phyloP scores from a whole-genome alignment of 2,888 invertebrate genomes.

The Drosophila putrida region DNA sequence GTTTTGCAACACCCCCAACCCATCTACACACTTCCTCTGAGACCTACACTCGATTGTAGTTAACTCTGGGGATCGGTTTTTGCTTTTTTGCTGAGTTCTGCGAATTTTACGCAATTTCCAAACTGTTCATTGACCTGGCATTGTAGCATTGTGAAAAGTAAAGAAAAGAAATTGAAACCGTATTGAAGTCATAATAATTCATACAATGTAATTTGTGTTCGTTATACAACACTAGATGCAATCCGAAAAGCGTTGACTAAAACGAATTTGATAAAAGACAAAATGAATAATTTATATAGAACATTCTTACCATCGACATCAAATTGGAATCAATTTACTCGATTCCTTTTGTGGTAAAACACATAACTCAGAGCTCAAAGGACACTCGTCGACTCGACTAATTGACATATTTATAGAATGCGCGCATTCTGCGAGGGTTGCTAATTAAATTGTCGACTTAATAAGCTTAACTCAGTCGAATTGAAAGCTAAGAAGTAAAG shows the following conservation, averaged over 20 bases:
- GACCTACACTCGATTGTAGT: slow-evolving; percentile 30
- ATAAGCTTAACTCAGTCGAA: too few relatives aligned
- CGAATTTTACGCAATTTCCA: slow-evolving; percentile 32
- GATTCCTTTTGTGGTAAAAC: slow-evolving; percentile 13
- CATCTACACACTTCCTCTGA: not conserved
- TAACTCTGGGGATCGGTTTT: slow-evolving; percentile 37
- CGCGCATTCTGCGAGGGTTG: slow-evolving; percentile 6
- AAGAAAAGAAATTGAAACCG: slow-evolving; percentile 62
- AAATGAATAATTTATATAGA: slow-evolving; percentile 50
- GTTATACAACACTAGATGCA: slow-evolving; percentile 23
- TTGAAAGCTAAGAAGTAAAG: not conserved
- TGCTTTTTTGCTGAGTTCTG: slow-evolving; percentile 54
- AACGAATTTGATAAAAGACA: slow-evolving; percentile 47
- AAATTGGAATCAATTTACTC: slow-evolving; percentile 19
- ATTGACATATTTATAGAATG: slow-evolving; percentile 17
- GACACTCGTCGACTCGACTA: slow-evolving; percentile 22
- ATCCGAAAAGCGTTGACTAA: slow-evolving; percentile 38
- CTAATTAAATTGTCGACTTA: not conserved
- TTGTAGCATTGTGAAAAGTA: slow-evolving; percentile 17
- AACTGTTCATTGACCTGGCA: not conserved
- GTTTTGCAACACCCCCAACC: slow-evolving; percentile 1
- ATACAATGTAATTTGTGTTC: slow-evolving; percentile 41
- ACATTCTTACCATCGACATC: slow-evolving; percentile 7
- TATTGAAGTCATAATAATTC: slow-evolving; percentile 64
- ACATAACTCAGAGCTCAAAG: slow-evolving; percentile 16